Conservation (phyloP, 2,797 vertebrate genomes). For the Huso huso region DNA sequence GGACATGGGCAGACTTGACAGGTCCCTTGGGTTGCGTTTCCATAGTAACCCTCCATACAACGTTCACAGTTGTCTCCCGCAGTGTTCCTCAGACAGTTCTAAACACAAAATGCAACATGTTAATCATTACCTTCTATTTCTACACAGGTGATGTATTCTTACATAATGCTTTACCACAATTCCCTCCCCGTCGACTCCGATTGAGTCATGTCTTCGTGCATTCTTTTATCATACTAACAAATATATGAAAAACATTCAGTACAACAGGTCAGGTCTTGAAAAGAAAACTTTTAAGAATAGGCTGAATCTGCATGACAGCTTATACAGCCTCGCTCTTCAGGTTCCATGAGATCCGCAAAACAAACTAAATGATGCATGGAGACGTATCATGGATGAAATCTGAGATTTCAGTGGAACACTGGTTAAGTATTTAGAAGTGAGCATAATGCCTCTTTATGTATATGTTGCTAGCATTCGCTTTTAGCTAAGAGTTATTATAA, state of each 20-base stretch:
- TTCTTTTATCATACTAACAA: no score
- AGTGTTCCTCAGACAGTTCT: constrained; percentile 82
- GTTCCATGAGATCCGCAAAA: not conserved
- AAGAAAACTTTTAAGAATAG: not conserved
- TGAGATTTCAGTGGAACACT: no score
- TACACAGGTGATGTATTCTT: not conserved
- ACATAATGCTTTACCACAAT: not conserved
- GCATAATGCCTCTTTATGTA: no score
- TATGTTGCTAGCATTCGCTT: no score
- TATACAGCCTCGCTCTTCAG: not conserved
- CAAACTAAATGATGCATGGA: not conserved
- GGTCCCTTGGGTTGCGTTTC: constrained; percentile 55
- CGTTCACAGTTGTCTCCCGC: constrained; percentile 79
- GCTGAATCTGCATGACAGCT: no score
- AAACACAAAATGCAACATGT: constrained; percentile 24
- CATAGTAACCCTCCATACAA: constrained; percentile 82
- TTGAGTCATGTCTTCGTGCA: not conserved
- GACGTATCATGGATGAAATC: no score
- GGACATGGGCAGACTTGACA: constrained; percentile 82
- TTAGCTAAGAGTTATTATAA: no score
- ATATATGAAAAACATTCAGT: not conserved
- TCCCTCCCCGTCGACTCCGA: not conserved
- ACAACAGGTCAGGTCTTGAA: not conserved
- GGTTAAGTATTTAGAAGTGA: no score
- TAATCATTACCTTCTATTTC: no score